Percentiles rank a stretch among this genome's conserved stretches.
Evolutionary conservation across 2,113 vertebrate genomes (phyloP).

Genomic region (Rhagologus leucostigma): DNA sequence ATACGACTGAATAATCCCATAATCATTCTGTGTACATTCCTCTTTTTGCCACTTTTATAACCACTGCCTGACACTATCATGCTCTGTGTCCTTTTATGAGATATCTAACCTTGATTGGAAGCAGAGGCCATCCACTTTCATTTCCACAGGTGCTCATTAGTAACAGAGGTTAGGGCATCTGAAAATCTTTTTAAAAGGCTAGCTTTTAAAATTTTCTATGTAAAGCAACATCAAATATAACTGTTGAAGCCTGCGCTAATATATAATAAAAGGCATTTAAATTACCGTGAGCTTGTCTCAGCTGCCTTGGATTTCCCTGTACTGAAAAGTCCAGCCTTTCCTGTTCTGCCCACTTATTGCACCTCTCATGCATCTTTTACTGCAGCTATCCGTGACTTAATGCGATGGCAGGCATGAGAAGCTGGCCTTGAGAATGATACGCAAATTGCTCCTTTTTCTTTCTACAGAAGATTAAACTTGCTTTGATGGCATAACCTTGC

Average conservation of each 20-base stretch:
- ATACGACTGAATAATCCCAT: background rate
- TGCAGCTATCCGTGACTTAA: background rate
- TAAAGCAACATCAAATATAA: background rate
- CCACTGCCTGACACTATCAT: background rate
- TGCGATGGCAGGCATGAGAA: background rate
- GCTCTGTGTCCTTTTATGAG: background rate
- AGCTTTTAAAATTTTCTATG: background rate
- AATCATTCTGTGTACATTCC: background rate
- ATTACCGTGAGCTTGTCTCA: background rate
- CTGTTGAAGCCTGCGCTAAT: background rate
- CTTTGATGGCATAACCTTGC: background rate
- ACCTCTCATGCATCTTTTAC: background rate
- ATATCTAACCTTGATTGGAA: background rate
- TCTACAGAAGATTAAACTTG: background rate
- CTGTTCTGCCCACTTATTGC: background rate
- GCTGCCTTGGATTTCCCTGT: background rate
- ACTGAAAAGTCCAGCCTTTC: slow-evolving; percentile 5
- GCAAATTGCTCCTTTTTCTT: background rate
- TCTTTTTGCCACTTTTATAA: background rate
- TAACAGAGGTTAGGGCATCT: background rate
- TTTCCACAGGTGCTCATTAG: background rate
- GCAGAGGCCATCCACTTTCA: background rate
- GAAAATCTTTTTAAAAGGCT: background rate
- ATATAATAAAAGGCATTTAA: background rate
- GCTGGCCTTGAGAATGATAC: background rate